Conservation (phyloP, 2,888 invertebrate genomes). For the Sarcophaga variegata region DNA sequence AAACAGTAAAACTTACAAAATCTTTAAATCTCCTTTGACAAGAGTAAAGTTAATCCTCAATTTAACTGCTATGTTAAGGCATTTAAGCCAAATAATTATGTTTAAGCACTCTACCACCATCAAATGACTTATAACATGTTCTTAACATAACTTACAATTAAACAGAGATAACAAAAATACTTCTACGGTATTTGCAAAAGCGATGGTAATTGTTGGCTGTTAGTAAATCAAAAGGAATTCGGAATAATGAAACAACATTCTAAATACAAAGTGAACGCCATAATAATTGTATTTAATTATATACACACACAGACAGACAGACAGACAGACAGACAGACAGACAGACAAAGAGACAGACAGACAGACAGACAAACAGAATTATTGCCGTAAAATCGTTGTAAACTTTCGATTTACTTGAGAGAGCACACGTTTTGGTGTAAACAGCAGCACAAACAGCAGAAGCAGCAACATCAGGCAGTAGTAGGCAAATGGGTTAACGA, state of each 20-base stretch:
- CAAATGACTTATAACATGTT: too few species aligned
- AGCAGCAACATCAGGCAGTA: too few species aligned
- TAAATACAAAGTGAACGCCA: background rate
- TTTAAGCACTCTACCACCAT: too few species aligned
- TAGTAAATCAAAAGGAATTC: background rate
- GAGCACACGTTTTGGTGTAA: background rate
- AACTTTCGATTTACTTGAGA: background rate
- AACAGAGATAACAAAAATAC: background rate
- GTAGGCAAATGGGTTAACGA: constrained; percentile 25
- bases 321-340: background rate
- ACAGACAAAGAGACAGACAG: background rate
- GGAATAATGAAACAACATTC: background rate
- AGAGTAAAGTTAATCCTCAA: too few species aligned
- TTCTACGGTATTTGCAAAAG: background rate
- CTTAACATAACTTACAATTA: too few species aligned
- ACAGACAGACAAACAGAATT: background rate
- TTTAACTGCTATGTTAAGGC: too few species aligned
- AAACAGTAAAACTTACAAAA: too few species aligned
- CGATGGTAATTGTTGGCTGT: background rate
- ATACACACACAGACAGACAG: background rate
- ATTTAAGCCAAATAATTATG: too few species aligned
- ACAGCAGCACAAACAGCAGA: background rate
- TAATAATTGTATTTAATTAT: background rate
- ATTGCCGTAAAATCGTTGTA: background rate
- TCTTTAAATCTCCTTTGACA: too few species aligned